Percentiles rank a stretch among this genome's conserved stretches.
phyloP scores from a whole-genome alignment of 2,113 vertebrate genomes.

The Orthochromis indermauri region DNA sequence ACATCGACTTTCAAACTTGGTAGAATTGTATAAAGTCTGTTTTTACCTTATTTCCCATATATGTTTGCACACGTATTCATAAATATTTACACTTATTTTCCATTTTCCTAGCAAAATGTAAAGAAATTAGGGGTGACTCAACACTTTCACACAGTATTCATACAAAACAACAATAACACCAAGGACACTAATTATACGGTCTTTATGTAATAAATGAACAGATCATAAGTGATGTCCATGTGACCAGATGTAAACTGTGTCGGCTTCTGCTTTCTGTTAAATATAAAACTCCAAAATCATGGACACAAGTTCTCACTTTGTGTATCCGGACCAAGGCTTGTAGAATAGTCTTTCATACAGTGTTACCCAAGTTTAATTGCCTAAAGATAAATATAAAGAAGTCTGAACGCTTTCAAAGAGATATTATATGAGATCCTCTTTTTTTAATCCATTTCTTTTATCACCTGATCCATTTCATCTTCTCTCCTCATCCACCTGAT shows the following conservation, averaged over 20 bases:
- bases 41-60: background rate
- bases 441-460: background rate
- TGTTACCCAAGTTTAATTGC: background rate
- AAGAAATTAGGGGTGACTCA: background rate
- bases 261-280: background rate
- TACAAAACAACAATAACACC: background rate
- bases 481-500: conserved; percentile 4
- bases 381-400: background rate
- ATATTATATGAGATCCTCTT: background rate
- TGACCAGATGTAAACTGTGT: conserved; percentile 5
- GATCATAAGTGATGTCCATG: background rate
- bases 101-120: background rate
- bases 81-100: background rate
- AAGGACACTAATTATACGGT: background rate
- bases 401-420: background rate
- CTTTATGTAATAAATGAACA: conserved; percentile 9
- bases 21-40: background rate
- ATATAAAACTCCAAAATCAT: background rate
- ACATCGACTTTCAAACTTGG: background rate
- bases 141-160: background rate
- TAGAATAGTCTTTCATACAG: background rate
- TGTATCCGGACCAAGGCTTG: background rate
- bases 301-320: background rate
- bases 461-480: background rate
- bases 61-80: background rate